Evolutionary conservation across 2,888 invertebrate species (phyloP).

Genomic region (Operophtera brumata): DNA sequence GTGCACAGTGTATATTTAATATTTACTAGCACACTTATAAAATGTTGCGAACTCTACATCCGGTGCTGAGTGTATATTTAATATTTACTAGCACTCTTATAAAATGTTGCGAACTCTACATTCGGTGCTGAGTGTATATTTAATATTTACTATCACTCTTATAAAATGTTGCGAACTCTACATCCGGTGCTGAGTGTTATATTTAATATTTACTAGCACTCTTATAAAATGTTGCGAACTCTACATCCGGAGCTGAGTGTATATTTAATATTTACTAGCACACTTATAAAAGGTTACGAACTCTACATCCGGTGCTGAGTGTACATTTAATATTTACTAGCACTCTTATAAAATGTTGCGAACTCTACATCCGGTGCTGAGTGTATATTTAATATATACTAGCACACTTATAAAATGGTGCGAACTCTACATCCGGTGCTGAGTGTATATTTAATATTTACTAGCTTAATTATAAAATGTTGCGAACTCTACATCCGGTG

Average conservation of each 20-base stretch:
- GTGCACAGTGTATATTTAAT: no score
- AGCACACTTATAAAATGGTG: constrained; percentile 7
- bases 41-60: constrained; percentile 8
- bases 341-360: constrained; percentile 7
- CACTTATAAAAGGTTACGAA: constrained; percentile 6
- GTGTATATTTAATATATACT: constrained; percentile 1
- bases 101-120: constrained; percentile 9
- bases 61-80: no score
- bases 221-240: constrained; percentile 6
- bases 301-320: neutral
- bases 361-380: neutral
- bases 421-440: neutral
- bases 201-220: constrained; percentile 6
- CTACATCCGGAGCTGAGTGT: neutral
- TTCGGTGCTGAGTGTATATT: no score
- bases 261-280: constrained; percentile 5
- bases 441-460: constrained; percentile 1
- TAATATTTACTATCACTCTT: constrained; percentile 6
- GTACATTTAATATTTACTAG: constrained; percentile 1
- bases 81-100: constrained; percentile 8
- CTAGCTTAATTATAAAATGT: constrained; percentile 6
- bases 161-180: constrained; percentile 8
- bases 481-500: constrained; percentile 2
- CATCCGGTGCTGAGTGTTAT: neutral
- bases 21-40: constrained; percentile 8